These are phyloP conservation scores for Harmothoe impar DNA, from an alignment of 2,888 invertebrate genomes.

Conservation along the genomic window DNA sequence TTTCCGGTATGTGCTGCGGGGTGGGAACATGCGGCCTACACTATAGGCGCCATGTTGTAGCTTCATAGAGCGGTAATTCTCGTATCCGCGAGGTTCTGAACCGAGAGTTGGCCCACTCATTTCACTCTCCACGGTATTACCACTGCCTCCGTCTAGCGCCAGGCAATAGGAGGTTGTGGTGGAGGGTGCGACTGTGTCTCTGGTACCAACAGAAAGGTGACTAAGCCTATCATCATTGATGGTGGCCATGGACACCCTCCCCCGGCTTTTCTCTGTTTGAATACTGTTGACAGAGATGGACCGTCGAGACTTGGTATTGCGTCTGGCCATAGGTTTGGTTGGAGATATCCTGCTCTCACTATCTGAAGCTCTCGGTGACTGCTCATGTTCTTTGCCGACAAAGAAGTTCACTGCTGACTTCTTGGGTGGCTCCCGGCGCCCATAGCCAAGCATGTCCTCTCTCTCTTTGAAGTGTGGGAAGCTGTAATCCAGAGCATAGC, in stretches of 20 bases:
- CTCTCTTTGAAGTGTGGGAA: conserved; percentile 41
- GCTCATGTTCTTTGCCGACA: background rate
- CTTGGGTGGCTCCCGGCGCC: background rate
- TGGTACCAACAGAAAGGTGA: background rate
- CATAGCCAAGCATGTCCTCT: background rate
- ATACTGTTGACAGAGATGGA: background rate
- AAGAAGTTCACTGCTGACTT: background rate
- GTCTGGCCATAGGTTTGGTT: background rate
- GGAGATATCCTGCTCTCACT: background rate
- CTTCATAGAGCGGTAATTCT: background rate
- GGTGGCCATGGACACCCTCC: background rate
- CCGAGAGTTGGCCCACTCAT: background rate
- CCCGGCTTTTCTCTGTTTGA: background rate
- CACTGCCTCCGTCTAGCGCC: background rate
- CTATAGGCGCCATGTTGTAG: background rate
- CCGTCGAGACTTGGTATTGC: background rate
- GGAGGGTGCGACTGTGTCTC: background rate
- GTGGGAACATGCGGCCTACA: background rate
- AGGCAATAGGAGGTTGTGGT: background rate
- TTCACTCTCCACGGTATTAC: background rate
- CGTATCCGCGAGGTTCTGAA: background rate
- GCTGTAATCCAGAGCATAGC: background rate
- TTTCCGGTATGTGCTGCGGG: background rate
- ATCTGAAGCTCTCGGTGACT: background rate
- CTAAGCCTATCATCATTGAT: background rate